A percentile compares a stretch with the other conserved stretches of the same genome.
phyloP scores from a whole-genome alignment of 2,888 invertebrate species.

The Dexiosoma caninum region DNA sequence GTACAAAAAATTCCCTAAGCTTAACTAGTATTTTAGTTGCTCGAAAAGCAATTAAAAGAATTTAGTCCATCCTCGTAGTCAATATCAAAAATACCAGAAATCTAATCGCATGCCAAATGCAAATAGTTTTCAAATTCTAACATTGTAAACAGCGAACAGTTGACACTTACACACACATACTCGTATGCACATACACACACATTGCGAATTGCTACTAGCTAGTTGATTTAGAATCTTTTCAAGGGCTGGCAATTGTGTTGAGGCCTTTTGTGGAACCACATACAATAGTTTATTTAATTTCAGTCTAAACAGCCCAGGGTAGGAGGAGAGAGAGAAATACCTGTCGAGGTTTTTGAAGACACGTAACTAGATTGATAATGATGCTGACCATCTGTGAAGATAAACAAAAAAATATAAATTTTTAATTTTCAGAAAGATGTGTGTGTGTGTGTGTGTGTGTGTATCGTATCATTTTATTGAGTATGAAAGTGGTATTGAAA shows the following conservation, averaged over 20 bases:
- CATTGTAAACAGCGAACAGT: not conserved
- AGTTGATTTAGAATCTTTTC: not conserved
- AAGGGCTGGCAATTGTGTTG: conserved; percentile 1
- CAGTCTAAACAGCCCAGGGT: not conserved
- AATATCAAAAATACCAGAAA: too few relatives aligned
- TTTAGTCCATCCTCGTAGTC: too few relatives aligned
- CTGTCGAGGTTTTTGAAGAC: not conserved
- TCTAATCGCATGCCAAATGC: not conserved
- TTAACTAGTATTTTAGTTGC: too few relatives aligned
- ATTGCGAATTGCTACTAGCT: not conserved
- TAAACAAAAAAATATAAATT: not conserved
- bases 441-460: not conserved
- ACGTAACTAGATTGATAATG: conserved; percentile 20
- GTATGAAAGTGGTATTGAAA: conserved; percentile 29
- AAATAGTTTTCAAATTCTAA: not conserved
- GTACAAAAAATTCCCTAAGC: too few relatives aligned
- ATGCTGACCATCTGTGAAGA: not conserved
- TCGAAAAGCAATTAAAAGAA: too few relatives aligned
- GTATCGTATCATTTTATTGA: conserved; percentile 20
- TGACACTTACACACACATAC: not conserved
- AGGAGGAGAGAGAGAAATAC: not conserved
- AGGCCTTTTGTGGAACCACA: not conserved
- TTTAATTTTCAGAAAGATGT: not conserved
- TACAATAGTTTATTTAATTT: conserved; percentile 1
- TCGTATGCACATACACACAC: not conserved